Evolutionary conservation across 1,140 invertebrate genomes (phyloP), one percentile per base, ranked within the genome.

Genomic region (Drosophila teissieri): DNA sequence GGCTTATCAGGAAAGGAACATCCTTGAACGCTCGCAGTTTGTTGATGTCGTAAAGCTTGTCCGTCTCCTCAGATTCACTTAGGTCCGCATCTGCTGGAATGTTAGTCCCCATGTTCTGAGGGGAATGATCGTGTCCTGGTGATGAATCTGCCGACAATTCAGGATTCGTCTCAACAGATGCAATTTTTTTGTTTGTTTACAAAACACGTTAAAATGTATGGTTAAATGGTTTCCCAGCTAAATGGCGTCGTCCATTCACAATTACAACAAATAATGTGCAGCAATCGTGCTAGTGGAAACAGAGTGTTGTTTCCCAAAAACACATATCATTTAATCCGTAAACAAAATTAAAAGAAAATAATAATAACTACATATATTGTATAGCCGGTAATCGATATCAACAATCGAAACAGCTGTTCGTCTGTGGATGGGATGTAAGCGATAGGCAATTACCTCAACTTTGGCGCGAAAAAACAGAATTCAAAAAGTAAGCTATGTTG

Each of bases 1-100:
- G 84, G 40, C 73, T 84, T n/a, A 89, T 84, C 1, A 89, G n/a
- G 40, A 84, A 78, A 0, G 77, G 69, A 2, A 85, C 80, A 44
- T 89, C 67, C 2, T 62, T 65, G 40, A 74, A 89, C 8, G 34
- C 14, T 6, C 54, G 54, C 4, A 89, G 42, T 36, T 65, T 40
- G 27, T 40, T 37, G 22, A 84, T 69, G 22, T 89, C 80, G 34
- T 62, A 89, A 0, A 89, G 45, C 31, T 80, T 89, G 17, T 17
- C 36, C 1, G 31, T 8, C 7, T 46, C 45, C 0, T 22, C 24
- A 2, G 34, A 17, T 14, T 34, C 19, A 7, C 22, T 15, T 36
- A 15, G 42, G 4, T 10, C 27, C 3, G 3, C 11, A 3, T 31
- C 45, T 3, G 12, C 7, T 0, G 45, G 40, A n/a, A n/a, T n/a